These are phyloP conservation scores for Thyatira batis DNA, from an alignment of 2,888 invertebrate species.

Conservation along the genomic window DNA sequence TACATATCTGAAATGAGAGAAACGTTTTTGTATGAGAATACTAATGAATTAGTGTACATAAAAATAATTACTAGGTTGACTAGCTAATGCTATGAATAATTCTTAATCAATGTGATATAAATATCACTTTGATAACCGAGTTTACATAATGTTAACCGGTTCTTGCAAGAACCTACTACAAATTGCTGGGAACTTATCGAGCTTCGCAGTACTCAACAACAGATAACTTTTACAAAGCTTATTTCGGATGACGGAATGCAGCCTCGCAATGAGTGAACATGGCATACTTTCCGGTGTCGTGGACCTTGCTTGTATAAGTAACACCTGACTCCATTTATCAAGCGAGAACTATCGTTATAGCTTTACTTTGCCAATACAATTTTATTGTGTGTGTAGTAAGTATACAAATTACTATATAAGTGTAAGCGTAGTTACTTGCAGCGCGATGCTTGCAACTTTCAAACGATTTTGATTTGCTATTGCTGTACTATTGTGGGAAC, in stretches of 20 bases:
- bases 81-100: no score
- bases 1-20: conserved; percentile 70
- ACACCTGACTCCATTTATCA: conserved; percentile 40
- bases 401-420: conserved; percentile 19
- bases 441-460: background rate
- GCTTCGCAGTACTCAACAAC: background rate
- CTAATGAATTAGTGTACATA: no score
- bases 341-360: conserved; percentile 26
- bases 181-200: conserved; percentile 1
- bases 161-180: background rate
- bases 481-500: background rate
- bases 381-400: conserved; percentile 27
- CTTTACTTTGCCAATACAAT: conserved; percentile 35
- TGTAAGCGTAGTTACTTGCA: background rate
- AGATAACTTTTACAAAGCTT: conserved; percentile 16
- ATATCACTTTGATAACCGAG: no score
- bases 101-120: no score
- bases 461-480: background rate
- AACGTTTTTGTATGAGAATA: background rate
- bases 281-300: conserved; percentile 61
- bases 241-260: conserved; percentile 42
- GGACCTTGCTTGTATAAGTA: conserved; percentile 48
- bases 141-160: background rate
- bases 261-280: conserved; percentile 46
- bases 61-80: no score